Conservation (phyloP, 92 coral and sea anemone species). For the Porites divaricata region DNA sequence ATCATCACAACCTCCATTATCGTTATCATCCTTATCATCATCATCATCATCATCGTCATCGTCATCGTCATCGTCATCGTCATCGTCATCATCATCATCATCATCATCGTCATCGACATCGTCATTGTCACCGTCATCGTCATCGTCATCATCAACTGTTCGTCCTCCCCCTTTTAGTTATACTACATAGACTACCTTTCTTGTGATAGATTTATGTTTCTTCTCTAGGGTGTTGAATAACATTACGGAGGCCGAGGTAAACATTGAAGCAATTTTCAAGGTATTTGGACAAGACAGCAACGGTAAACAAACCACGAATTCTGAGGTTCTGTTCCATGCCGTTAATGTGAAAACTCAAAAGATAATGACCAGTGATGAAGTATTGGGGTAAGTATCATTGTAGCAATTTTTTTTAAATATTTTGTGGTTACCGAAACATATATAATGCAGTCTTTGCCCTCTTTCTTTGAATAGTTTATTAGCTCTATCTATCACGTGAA, state of each 20-base stretch:
- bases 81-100: too few species aligned
- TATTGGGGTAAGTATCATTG: slow-evolving; percentile 61
- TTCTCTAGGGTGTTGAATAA: slow-evolving; percentile 77
- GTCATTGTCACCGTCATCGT: too few species aligned
- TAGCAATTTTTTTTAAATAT: background rate
- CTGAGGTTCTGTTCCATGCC: slow-evolving; percentile 93
- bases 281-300: slow-evolving; percentile 59
- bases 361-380: slow-evolving; percentile 83
- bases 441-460: too few species aligned
- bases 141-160: too few species aligned
- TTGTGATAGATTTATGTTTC: background rate
- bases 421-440: too few species aligned
- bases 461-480: too few species aligned
- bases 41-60: background rate
- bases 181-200: background rate
- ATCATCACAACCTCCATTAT: background rate
- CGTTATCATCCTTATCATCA: background rate
- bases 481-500: too few species aligned
- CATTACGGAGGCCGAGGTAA: slow-evolving; percentile 88
- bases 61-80: too few species aligned
- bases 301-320: slow-evolving; percentile 67
- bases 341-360: slow-evolving; percentile 73
- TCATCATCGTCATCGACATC: too few species aligned
- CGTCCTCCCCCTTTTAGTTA: too few species aligned
- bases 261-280: slow-evolving; percentile 87